Conservation (phyloP, 2,113 vertebrate genomes). For the Clupea harengus region DNA sequence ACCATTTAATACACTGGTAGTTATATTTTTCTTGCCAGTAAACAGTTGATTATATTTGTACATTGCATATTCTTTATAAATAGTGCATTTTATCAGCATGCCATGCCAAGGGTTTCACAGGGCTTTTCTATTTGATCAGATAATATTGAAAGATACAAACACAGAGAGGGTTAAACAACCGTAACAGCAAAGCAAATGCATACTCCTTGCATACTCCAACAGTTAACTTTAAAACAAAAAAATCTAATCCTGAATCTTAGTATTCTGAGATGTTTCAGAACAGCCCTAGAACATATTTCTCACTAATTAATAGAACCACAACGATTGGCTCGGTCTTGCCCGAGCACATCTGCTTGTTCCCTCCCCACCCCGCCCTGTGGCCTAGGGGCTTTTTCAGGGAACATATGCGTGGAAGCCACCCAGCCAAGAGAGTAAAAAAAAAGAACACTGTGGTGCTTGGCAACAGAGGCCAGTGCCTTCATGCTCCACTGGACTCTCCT, state of each 20-base stretch:
- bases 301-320: background rate
- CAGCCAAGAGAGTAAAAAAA: conserved; percentile 14
- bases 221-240: background rate
- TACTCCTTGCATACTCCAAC: background rate
- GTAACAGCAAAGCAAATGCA: background rate
- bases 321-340: background rate
- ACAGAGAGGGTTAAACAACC: background rate
- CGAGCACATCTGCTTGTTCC: background rate
- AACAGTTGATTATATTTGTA: background rate
- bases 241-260: background rate
- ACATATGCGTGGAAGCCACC: conserved; percentile 1
- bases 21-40: background rate
- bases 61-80: background rate
- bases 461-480: conserved; percentile 9
- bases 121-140: background rate
- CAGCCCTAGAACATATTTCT: background rate
- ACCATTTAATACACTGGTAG: background rate
- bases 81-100: background rate
- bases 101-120: background rate
- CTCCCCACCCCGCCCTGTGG: background rate
- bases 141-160: background rate
- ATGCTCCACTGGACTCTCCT: conserved; percentile 25
- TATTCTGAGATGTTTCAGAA: background rate
- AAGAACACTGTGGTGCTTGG: conserved; percentile 13
- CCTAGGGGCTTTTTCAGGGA: background rate